Evolutionary conservation across 2,113 vertebrate genomes (phyloP), one percentile per base, ranked within the genome.

Genomic region (Dromiciops gliroides): DNA sequence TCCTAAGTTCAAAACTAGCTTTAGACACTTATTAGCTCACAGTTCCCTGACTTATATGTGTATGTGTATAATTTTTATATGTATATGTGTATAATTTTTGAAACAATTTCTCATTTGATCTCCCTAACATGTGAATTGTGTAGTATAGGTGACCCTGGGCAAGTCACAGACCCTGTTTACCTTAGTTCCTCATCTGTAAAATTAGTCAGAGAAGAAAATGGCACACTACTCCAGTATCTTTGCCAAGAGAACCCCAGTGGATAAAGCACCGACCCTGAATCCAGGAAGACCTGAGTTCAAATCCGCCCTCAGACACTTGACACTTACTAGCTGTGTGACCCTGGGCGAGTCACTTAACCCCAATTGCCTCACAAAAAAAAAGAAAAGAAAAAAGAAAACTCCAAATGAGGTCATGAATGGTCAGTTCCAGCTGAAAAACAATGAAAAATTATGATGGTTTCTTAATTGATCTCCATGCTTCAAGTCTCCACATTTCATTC

Each of bases 1-100:
- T 31, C 53, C 2, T 31, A 10, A 56, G 53, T 56, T 56, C 25
- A 56, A 28, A 52, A 75, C 94, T 25, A 52, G 90, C 92, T 50
- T 95, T 94, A 56, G 89, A 95, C 26, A 92, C 48, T 90, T 92
- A 28, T 24, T 48, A 91, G 91, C 26, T 22, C 50, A 28, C 50
- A 92, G 12, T 48, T 95, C 89, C 95, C 67, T 96, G 49, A 96
- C 67, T 16, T 23, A 90, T 90, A 92, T 12, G 91, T 26, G 50
- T 90, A 50, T 94, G 89, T 95, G 28, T 28, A 56, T 3, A 10
- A 0, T 8, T 53, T 53, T 53, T 25, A 90, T 90, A 92, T 12
- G 91, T 26, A 48, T 90, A 50, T 94, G 89, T 95, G 28, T 28
- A 56, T 3, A 10, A 0, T 8, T 53, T 53, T 53, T 25, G 7